Evolutionary conservation across 1,140 invertebrate genomes (phyloP).

Genomic region (Zophobas atratus): DNA sequence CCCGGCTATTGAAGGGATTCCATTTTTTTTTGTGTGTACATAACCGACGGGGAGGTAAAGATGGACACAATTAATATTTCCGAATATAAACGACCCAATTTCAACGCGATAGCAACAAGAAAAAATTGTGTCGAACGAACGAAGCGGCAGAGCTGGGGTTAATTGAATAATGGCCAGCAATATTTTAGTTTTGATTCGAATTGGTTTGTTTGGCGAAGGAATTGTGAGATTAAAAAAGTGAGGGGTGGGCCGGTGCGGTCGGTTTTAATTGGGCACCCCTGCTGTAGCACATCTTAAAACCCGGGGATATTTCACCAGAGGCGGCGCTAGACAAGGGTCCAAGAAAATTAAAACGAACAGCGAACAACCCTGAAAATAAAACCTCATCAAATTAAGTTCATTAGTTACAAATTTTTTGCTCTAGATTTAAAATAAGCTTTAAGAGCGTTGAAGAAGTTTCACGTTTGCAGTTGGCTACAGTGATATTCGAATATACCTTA

Average conservation of each 20-base stretch:
- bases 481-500: too few species aligned
- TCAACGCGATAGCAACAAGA: neutral
- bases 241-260: conserved; percentile 18
- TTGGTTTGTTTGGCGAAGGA: conserved; percentile 25
- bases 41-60: conserved; percentile 7
- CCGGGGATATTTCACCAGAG: conserved; percentile 1
- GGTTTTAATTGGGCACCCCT: conserved; percentile 21
- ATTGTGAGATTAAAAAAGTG: conserved; percentile 13
- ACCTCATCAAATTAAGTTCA: too few species aligned
- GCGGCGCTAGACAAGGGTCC: too few species aligned
- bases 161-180: conserved; percentile 38
- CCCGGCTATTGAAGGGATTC: too few species aligned
- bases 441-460: too few species aligned
- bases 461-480: too few species aligned
- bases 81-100: conserved; percentile 37
- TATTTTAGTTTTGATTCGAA: conserved; percentile 42
- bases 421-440: too few species aligned
- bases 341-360: too few species aligned
- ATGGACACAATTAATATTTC: conserved; percentile 17
- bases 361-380: too few species aligned
- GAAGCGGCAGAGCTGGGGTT: conserved; percentile 18
- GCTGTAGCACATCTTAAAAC: conserved; percentile 15
- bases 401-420: too few species aligned
- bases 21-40: neutral
- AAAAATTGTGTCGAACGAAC: conserved; percentile 28